Base-by-base conservation (phyloP, 2,113 vertebrate species). In the Festucalex cinctus region DNA sequence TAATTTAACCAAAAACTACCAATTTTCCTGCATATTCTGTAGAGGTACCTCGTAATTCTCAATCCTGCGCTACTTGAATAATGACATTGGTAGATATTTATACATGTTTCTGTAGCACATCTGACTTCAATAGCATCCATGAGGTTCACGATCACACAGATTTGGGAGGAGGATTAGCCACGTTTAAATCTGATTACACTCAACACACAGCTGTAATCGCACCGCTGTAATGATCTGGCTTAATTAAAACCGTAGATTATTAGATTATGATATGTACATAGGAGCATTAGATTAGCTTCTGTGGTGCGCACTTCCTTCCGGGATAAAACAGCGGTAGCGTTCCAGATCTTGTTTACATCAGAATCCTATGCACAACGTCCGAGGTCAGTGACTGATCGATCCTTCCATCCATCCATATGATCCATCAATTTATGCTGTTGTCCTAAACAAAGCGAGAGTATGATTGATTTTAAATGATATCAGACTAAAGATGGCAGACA, bases 141-240 rank as follows among this genome's bases (percentile, higher is more conserved):
- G 16, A 54, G 76, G 66, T 58, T 71, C 48, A 39, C 24, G 67
- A 79, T 87, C 51, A n/a, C 43, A 44, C 62, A n/a, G 56, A 62
- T 78, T 54, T 69, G 19, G 54, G 64, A 70, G 77, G 78, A 78
- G 73, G 64, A 81, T 74, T 12, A 46, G 56, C 10, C 26, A 69
- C 48, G 63, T 73, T 41, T 71, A 78, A 89, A 89, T 89, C 80
- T 81, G 76, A 79, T 89, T 84, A 78, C 65, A 72, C 54, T 74
- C 66, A 54, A 65, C 61, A 58, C 49, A 66, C 9, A 13, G 10
- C 49, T 57, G 61, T 82, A 78, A 80, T 85, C 82, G 54, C 62
- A 14, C 24, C 58, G 35, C 64, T 67, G 65, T 75, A 72, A 79
- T 84, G 80, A 85, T 78, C 71, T 59, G 62, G 10, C 46, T 43